Evolutionary conservation across 2,888 invertebrate species (phyloP).

Genomic region (Priocnemis perturbator): DNA sequence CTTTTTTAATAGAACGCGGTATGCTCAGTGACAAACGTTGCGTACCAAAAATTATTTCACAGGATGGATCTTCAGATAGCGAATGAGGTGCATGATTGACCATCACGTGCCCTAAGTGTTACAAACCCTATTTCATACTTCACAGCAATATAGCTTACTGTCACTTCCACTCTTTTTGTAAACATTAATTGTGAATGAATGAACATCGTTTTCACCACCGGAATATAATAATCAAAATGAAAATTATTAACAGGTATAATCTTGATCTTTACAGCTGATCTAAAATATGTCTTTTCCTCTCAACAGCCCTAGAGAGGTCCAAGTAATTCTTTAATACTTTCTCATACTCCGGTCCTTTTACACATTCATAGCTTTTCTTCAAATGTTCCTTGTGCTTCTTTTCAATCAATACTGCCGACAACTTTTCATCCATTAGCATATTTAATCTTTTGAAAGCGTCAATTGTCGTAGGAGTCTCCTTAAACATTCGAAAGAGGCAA

Average conservation of each 20-base stretch:
- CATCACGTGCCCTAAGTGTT: not conserved
- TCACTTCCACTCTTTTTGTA: no score
- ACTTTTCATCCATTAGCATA: constrained; percentile 70
- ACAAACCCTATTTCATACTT: not conserved
- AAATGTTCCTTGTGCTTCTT: constrained; percentile 69
- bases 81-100: constrained; percentile 54
- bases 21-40: constrained; percentile 85
- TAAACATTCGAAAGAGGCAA: constrained; percentile 73
- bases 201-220: not conserved
- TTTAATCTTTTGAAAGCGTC: constrained; percentile 73
- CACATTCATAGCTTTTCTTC: constrained; percentile 72
- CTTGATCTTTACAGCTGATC: constrained; percentile 40
- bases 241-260: not conserved
- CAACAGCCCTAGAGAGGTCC: constrained; percentile 70
- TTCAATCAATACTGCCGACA: constrained; percentile 67
- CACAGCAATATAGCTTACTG: no score
- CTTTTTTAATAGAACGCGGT: constrained; percentile 91
- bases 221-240: no score
- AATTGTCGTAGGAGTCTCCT: constrained; percentile 72
- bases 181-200: not conserved
- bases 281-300: constrained; percentile 71
- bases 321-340: constrained; percentile 73
- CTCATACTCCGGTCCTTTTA: constrained; percentile 74
- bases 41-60: constrained; percentile 75
- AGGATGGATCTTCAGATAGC: constrained; percentile 69